Evolutionary conservation across 2,888 invertebrate species (phyloP).

Genomic region (Oasisia sp.): DNA sequence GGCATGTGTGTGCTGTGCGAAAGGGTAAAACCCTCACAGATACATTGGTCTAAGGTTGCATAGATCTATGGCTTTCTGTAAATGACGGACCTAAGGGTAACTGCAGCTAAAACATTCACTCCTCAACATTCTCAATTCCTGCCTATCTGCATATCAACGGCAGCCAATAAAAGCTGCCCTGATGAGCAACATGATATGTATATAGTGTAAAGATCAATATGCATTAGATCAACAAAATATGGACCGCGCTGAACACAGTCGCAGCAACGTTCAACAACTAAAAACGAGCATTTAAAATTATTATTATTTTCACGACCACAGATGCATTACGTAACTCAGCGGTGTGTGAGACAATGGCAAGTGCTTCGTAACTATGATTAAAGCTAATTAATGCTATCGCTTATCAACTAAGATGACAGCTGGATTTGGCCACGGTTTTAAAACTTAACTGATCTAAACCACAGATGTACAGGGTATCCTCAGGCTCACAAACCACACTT

Average conservation of each 20-base stretch:
- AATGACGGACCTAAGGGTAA: neutral
- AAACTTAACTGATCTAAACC: neutral
- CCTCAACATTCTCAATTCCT: neutral
- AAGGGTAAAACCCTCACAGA: neutral
- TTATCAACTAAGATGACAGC: neutral
- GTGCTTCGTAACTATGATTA: neutral
- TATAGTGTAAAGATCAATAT: neutral
- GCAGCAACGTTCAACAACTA: slow-evolving; percentile 4
- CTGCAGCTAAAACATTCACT: neutral
- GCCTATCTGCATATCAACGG: neutral
- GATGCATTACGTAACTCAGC: neutral
- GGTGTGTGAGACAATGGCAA: neutral
- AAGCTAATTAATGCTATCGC: neutral
- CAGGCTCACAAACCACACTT: neutral
- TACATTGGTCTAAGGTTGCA: neutral
- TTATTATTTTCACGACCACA: neutral
- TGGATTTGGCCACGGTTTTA: neutral
- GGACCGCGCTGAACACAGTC: neutral
- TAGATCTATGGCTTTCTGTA: neutral
- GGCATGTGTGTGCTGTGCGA: neutral
- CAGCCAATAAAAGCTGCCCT: neutral
- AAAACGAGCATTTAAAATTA: neutral
- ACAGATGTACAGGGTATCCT: neutral
- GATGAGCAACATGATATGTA: neutral
- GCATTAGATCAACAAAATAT: neutral